Conservation (phyloP, 1,140 invertebrate genomes). For the Rhizoglyphus robini region DNA sequence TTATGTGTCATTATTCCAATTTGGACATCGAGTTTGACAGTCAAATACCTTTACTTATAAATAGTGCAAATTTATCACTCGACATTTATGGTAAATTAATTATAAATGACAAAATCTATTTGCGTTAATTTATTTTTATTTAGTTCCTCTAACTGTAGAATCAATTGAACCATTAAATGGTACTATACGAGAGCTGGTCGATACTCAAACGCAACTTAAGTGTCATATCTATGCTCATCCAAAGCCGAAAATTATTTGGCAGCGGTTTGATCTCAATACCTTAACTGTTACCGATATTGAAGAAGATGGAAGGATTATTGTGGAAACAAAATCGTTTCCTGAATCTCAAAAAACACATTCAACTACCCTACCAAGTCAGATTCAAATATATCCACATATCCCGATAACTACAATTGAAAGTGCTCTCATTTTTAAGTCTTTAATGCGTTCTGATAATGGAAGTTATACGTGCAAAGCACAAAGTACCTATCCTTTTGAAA, state of each 20-base stretch:
- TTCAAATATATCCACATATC: background rate
- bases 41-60: background rate
- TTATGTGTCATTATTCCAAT: background rate
- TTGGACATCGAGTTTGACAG: too few relatives aligned
- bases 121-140: background rate
- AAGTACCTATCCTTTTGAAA: conserved; percentile 19
- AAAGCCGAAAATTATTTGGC: conserved; percentile 5
- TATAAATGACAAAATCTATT: background rate
- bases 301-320: background rate
- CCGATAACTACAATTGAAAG: conserved; percentile 9
- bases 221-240: conserved; percentile 1
- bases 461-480: conserved; percentile 24
- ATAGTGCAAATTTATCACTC: background rate
- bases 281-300: conserved; percentile 1
- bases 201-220: background rate
- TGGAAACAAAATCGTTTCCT: background rate
- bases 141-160: background rate
- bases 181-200: background rate
- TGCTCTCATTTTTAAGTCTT: conserved; percentile 21
- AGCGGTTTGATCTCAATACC: background rate
- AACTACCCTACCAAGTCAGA: background rate
- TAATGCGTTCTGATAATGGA: conserved; percentile 23
- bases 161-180: background rate
- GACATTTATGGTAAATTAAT: conserved; percentile 12
- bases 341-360: background rate